Conservation (phyloP, 2,888 invertebrate species). For the Monopis laevigella region DNA sequence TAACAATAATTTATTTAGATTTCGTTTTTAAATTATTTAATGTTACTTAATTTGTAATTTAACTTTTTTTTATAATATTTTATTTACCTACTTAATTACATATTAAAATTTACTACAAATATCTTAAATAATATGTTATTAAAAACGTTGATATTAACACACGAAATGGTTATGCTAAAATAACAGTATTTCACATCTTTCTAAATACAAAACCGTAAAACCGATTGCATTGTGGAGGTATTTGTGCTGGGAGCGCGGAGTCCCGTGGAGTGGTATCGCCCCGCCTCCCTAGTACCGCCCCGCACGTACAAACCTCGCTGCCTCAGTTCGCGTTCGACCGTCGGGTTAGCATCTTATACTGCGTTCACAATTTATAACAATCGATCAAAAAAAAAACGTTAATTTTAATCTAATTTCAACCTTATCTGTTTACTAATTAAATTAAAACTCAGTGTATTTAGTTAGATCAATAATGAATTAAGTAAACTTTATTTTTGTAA, state of each 20-base stretch:
- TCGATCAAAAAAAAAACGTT: too few relatives aligned
- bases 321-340: slow-evolving; percentile 55
- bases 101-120: background rate
- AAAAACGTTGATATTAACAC: background rate
- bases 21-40: too few relatives aligned
- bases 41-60: too few relatives aligned
- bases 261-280: slow-evolving; percentile 31
- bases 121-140: background rate
- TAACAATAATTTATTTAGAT: background rate
- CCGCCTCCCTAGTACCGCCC: slow-evolving; percentile 22
- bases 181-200: background rate
- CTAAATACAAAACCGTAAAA: too few relatives aligned
- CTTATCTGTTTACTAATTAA: background rate
- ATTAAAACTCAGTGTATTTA: background rate
- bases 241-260: too few relatives aligned
- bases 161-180: background rate
- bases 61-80: too few relatives aligned
- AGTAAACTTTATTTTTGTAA: background rate
- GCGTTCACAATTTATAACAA: background rate
- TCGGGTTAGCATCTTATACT: slow-evolving; percentile 35
- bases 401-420: too few relatives aligned
- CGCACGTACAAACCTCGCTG: slow-evolving; percentile 27
- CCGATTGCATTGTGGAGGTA: too few relatives aligned
- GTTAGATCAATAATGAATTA: background rate
- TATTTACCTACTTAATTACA: background rate